phyloP scores from a whole-genome alignment of 2,888 invertebrate species.

The Drosophila nigricruria region DNA sequence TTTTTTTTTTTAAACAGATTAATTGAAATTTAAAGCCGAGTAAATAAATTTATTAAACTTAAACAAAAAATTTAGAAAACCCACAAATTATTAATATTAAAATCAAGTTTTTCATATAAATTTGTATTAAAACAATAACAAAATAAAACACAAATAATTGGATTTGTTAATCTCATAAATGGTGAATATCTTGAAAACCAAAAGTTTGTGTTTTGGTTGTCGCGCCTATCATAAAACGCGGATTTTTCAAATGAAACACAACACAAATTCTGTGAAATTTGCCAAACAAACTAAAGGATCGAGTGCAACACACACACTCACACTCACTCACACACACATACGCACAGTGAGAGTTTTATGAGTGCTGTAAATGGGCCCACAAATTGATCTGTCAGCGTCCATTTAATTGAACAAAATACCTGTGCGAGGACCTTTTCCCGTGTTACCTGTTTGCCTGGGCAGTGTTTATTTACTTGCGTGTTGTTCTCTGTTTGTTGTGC shows the following conservation, averaged over 20 bases:
- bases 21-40: neutral
- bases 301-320: slow-evolving; percentile 33
- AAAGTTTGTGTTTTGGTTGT: slow-evolving; percentile 45
- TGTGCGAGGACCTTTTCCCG: slow-evolving; percentile 30
- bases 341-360: slow-evolving; percentile 28
- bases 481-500: slow-evolving; percentile 34
- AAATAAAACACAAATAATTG: neutral
- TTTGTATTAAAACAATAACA: neutral
- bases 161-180: slow-evolving; percentile 25
- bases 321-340: slow-evolving; percentile 16
- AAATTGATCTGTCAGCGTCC: slow-evolving; percentile 76
- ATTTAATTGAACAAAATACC: slow-evolving; percentile 52
- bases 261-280: slow-evolving; percentile 59
- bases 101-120: neutral
- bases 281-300: slow-evolving; percentile 38
- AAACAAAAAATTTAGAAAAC: neutral
- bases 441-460: slow-evolving; percentile 52
- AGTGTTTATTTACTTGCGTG: slow-evolving; percentile 46
- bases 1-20: neutral
- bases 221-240: slow-evolving; percentile 75
- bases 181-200: slow-evolving; percentile 1
- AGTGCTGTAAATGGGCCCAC: slow-evolving; percentile 45
- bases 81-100: neutral
- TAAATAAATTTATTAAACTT: neutral
- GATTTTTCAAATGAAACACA: slow-evolving; percentile 57